These are phyloP conservation scores for Ornithoptera priamus DNA, from an alignment of 2,888 invertebrate species.

Conservation along the genomic window DNA sequence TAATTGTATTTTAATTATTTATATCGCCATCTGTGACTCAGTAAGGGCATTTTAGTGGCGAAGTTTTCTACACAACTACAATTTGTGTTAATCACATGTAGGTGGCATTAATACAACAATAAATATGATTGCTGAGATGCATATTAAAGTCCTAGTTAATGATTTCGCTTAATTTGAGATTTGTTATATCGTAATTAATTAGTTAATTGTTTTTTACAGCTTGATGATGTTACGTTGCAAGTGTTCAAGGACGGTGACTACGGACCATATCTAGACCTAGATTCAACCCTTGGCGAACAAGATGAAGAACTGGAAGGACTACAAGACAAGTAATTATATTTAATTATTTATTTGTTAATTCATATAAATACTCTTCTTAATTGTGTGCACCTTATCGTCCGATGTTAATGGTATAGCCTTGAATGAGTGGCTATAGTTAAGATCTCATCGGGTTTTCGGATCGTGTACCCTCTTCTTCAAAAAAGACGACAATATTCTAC, in stretches of 20 bases:
- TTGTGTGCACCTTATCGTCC: too few species aligned
- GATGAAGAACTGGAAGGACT: conserved; percentile 98
- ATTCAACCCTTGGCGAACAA: conserved; percentile 97
- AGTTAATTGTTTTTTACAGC: conserved; percentile 74
- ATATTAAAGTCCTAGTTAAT: too few species aligned
- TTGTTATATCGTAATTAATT: too few species aligned
- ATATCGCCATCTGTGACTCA: conserved; percentile 8
- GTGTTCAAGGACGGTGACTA: conserved; percentile 98
- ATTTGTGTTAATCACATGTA: neutral
- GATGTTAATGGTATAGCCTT: too few species aligned
- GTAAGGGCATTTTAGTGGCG: neutral
- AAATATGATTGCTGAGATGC: too few species aligned
- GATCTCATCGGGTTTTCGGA: too few species aligned
- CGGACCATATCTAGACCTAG: conserved; percentile 97
- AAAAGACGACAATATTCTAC: too few species aligned
- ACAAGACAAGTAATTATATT: conserved; percentile 89
- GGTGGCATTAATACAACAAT: conserved; percentile 16
- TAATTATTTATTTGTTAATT: neutral
- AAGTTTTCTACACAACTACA: neutral
- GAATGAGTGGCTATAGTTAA: too few species aligned
- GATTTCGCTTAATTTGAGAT: too few species aligned
- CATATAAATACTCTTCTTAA: too few species aligned
- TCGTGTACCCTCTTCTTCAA: too few species aligned
- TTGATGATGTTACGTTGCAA: conserved; percentile 98
- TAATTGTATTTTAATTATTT: neutral